phyloP scores from a whole-genome alignment of 1,140 invertebrate species.

The Hypsibius dujardini region DNA sequence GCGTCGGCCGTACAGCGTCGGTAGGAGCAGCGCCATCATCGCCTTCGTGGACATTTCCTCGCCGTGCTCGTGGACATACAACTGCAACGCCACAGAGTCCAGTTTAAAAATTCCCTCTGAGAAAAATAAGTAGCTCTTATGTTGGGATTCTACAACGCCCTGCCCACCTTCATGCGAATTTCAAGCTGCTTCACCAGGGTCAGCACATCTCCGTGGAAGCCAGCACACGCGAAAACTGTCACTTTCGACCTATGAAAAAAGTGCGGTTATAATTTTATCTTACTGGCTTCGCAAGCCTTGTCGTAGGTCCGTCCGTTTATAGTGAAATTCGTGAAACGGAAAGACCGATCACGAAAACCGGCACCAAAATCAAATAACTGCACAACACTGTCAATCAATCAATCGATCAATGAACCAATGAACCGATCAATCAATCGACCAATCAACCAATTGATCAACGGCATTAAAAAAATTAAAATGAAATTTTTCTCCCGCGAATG shows the following conservation, averaged over 20 bases:
- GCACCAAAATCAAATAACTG: no score
- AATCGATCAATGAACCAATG: no score
- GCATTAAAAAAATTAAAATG: no score
- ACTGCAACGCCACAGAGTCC: slow-evolving; percentile 41
- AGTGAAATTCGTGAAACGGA: no score
- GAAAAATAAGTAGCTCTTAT: slow-evolving; percentile 13
- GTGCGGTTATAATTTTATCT: not conserved
- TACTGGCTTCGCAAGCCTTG: no score
- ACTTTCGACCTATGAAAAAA: slow-evolving; percentile 41
- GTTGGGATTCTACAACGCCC: no score
- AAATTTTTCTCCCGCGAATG: no score
- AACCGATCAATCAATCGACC: no score
- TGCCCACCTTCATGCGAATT: slow-evolving; percentile 56
- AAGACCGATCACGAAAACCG: no score
- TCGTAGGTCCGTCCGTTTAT: no score
- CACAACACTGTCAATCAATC: no score
- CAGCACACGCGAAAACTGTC: slow-evolving; percentile 69
- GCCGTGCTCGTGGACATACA: slow-evolving; percentile 87
- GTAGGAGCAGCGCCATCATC: slow-evolving; percentile 82
- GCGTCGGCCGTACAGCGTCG: slow-evolving; percentile 82
- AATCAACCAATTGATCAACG: no score
- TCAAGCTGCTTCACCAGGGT: slow-evolving; percentile 67
- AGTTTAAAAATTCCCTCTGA: slow-evolving; percentile 18
- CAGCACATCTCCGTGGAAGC: slow-evolving; percentile 95
- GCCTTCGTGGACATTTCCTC: slow-evolving; percentile 79